Percentiles rank a stretch among this genome's conserved stretches.
Evolutionary conservation across 2,888 invertebrate species (phyloP).

Genomic region (Marasmarcha lunaedactyla): DNA sequence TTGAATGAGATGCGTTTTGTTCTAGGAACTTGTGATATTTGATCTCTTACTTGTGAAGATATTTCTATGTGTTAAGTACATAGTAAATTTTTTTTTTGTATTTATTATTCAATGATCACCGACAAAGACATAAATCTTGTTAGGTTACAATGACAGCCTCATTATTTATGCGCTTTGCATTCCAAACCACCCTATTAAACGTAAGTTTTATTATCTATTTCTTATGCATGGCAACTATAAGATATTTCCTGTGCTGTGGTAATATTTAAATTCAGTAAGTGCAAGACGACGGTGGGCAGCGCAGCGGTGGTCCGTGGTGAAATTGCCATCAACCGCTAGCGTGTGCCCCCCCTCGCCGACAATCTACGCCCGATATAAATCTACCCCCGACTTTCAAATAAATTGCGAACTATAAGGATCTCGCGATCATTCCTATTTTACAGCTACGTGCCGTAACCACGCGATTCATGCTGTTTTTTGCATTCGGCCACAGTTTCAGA

Average conservation of each 20-base stretch:
- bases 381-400: conserved; percentile 53
- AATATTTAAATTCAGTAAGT: neutral
- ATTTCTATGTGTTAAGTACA: too few species aligned
- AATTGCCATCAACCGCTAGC: conserved; percentile 24
- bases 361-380: conserved; percentile 56
- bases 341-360: conserved; percentile 38
- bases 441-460: conserved; percentile 13
- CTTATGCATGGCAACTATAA: too few species aligned
- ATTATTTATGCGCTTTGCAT: too few species aligned
- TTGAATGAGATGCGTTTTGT: too few species aligned
- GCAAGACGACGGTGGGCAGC: neutral
- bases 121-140: too few species aligned
- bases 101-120: too few species aligned
- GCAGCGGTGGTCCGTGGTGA: neutral
- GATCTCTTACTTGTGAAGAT: too few species aligned
- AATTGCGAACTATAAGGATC: conserved; percentile 53
- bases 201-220: too few species aligned
- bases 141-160: too few species aligned
- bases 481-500: neutral
- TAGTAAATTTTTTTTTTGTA: too few species aligned
- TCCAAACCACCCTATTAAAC: too few species aligned
- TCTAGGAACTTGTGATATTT: too few species aligned
- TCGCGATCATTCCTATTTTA: conserved; percentile 34
- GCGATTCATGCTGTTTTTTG: conserved; percentile 40
- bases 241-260: neutral